These are phyloP conservation scores for Epizoanthus stellaris DNA, from an alignment of 92 coral and sea anemone species.

Conservation along the genomic window DNA sequence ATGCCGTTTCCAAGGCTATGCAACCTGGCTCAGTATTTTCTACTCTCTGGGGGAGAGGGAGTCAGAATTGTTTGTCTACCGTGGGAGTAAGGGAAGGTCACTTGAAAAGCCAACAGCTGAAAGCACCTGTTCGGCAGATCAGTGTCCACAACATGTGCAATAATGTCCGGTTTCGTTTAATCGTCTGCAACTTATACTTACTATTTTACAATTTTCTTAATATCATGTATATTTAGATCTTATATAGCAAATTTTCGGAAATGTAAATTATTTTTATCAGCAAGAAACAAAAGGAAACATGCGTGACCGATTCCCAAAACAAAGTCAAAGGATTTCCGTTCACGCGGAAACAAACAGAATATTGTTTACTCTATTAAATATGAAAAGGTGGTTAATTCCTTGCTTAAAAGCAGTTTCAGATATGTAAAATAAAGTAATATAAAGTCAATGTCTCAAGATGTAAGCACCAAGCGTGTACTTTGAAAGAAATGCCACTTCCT, in stretches of 20 bases:
- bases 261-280: constrained; percentile 1
- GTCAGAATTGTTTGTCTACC: not conserved
- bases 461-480: too few species aligned
- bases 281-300: constrained; percentile 5
- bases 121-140: constrained; percentile 19
- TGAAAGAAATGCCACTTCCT: too few species aligned
- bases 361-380: not conserved
- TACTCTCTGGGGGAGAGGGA: constrained; percentile 4
- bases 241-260: not conserved
- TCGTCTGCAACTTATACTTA: not conserved
- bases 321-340: not conserved
- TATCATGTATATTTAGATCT: not conserved
- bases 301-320: not conserved
- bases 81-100: not conserved
- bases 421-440: too few species aligned
- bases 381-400: not conserved
- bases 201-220: not conserved
- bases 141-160: not conserved
- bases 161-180: not conserved
- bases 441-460: not conserved
- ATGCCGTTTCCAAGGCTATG: constrained; percentile 40
- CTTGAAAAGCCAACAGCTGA: not conserved
- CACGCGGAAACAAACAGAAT: not conserved
- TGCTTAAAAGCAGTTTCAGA: not conserved
- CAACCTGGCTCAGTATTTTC: constrained; percentile 13